phyloP scores from a whole-genome alignment of 2,113 vertebrate species.

The Megalops atlanticus region DNA sequence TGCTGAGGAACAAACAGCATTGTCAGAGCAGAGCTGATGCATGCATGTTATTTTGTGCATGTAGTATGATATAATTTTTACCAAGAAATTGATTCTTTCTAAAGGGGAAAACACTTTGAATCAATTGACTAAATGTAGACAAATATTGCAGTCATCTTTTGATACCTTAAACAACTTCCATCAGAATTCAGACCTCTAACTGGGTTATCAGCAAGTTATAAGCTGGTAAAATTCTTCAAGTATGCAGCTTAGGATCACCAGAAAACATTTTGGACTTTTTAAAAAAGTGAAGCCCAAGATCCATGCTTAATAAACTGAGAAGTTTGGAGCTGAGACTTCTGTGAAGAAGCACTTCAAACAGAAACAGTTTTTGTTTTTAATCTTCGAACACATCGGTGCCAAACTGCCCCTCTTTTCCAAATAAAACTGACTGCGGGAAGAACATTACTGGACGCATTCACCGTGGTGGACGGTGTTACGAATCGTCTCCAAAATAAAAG shows the following conservation, averaged over 20 bases:
- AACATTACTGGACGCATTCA: slow-evolving; percentile 18
- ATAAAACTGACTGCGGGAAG: slow-evolving; percentile 9
- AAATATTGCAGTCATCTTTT: too few relatives aligned
- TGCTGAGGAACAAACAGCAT: too few relatives aligned
- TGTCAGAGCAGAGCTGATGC: too few relatives aligned
- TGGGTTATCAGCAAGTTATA: too few relatives aligned
- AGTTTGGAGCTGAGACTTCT: not conserved
- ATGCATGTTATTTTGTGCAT: not conserved
- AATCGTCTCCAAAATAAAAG: slow-evolving; percentile 33
- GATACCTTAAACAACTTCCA: too few relatives aligned
- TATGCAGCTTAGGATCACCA: too few relatives aligned
- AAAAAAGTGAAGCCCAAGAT: not conserved
- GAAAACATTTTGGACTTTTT: not conserved
- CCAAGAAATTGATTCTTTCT: too few relatives aligned
- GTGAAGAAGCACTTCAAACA: slow-evolving; percentile 25
- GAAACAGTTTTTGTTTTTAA: slow-evolving; percentile 28
- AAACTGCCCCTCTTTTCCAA: slow-evolving; percentile 27
- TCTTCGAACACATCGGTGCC: slow-evolving; percentile 2
- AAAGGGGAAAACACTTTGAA: too few relatives aligned
- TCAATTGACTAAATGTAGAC: too few relatives aligned
- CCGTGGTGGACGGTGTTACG: slow-evolving; percentile 16
- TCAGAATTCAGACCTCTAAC: too few relatives aligned
- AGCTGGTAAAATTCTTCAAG: not conserved
- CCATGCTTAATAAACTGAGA: not conserved
- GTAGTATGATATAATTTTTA: too few relatives aligned